Base-by-base conservation (phyloP, 2,113 vertebrate genomes). In the Zosterops lateralis region DNA sequence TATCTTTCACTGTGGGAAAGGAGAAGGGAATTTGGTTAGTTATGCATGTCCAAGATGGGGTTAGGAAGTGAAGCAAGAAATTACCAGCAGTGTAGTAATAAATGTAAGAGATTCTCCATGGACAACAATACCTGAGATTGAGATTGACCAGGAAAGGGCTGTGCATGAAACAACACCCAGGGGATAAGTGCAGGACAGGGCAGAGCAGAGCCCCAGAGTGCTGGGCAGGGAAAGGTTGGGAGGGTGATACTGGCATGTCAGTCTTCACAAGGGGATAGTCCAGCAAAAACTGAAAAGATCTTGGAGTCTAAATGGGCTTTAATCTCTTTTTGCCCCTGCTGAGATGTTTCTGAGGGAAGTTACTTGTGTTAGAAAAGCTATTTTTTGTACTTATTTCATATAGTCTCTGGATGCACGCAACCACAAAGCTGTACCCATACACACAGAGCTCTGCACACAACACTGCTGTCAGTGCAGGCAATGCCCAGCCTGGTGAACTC, bases 341-440 rank as follows among this genome's bases (percentile, higher is more conserved):
- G 80, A 83, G 44, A 11, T 62, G 26, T 71, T 92, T 89, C 60
- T 80, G 61, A 77, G n/a, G 32, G 16, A 44, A 44, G 10, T 28
- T 70, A 47, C 20, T 40, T 64, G 29, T 32, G 20, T 40, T 16
- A 64, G 26, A 64, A 87, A 84, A 51, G 18, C 3, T 13, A 36
- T 15, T n/a, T 62, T 64, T 54, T 38, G 3, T 42, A 14, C 17
- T 22, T 54, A 8, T 34, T 20, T 74, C 47, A 11, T 1, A 20
- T 13, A 47, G 12, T 32, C 42, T 29, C 48, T 6, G 0, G 1
- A 48, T 48, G 53, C 8, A n/a, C 3, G 2, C 17, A 66, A 3
- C 25, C 21, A 26, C n/a, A 44, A 34, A 91, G 29, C 29, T 31
- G 7, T 34, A 18, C n/a, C 16, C 4, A 1, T 8, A 36, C 8